Evolutionary conservation across 1,140 invertebrate species (phyloP).

Genomic region (Sipha flava): DNA sequence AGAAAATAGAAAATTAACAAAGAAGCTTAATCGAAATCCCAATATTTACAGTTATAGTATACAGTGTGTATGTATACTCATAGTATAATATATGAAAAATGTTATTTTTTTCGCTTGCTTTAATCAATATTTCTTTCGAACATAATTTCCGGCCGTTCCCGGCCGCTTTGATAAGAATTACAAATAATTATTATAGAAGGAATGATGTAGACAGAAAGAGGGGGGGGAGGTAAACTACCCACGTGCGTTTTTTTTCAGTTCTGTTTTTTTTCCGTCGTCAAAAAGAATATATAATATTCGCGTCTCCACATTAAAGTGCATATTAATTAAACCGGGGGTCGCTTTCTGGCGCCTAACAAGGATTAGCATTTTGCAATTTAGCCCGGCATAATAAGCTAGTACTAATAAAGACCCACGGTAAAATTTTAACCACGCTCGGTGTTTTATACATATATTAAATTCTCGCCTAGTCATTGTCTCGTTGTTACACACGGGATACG

Average conservation of each 20-base stretch:
- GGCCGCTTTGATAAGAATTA: no score
- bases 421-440: neutral
- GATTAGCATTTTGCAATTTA: neutral
- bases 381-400: neutral
- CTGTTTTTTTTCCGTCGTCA: neutral
- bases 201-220: no score
- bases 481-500: neutral
- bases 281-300: neutral
- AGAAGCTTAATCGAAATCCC: no score
- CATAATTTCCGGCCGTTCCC: no score
- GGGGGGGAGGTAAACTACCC: no score
- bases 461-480: neutral
- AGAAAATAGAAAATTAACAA: no score
- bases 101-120: no score
- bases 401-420: neutral
- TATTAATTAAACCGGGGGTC: neutral
- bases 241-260: neutral
- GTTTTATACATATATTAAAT: constrained; percentile 9
- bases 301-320: neutral
- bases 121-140: no score
- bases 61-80: no score
- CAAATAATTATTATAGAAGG: no score
- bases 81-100: no score
- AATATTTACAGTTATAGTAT: no score
- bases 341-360: neutral